A percentile compares a stretch with the other conserved stretches of the same genome.
Evolutionary conservation across 2,888 invertebrate genomes (phyloP).

Genomic region (Gisinianus flammeolus): DNA sequence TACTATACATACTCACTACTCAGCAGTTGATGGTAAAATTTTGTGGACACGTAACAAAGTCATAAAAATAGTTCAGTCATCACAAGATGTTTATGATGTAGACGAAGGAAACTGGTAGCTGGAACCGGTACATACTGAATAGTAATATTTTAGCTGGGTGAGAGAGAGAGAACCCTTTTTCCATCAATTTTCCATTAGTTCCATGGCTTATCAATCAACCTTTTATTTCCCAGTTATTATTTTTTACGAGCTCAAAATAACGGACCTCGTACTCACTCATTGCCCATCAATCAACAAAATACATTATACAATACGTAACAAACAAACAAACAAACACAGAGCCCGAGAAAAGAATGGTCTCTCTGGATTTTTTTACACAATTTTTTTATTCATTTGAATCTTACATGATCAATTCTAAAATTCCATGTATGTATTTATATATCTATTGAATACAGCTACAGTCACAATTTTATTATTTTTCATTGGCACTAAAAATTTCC

Average conservation of each 20-base stretch:
- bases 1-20: background rate
- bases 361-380: no score
- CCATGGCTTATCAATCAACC: background rate
- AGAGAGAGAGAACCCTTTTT: conserved; percentile 9
- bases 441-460: no score
- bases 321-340: no score
- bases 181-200: conserved; percentile 4
- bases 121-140: conserved; percentile 3
- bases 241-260: conserved; percentile 6
- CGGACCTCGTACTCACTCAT: background rate
- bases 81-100: conserved; percentile 29
- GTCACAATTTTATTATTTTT: no score
- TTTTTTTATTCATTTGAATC: no score
- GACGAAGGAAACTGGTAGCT: conserved; percentile 7
- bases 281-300: no score
- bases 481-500: no score
- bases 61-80: conserved; percentile 28
- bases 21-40: conserved; percentile 7
- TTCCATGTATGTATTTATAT: no score
- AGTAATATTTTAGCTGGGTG: background rate
- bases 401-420: no score
- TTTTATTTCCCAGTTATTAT: conserved; percentile 6
- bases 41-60: conserved; percentile 30
- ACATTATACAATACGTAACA: no score
- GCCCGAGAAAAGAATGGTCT: no score